These are phyloP conservation scores for Itoplectis maculator DNA, from an alignment of 2,888 invertebrate genomes.

Conservation along the genomic window DNA sequence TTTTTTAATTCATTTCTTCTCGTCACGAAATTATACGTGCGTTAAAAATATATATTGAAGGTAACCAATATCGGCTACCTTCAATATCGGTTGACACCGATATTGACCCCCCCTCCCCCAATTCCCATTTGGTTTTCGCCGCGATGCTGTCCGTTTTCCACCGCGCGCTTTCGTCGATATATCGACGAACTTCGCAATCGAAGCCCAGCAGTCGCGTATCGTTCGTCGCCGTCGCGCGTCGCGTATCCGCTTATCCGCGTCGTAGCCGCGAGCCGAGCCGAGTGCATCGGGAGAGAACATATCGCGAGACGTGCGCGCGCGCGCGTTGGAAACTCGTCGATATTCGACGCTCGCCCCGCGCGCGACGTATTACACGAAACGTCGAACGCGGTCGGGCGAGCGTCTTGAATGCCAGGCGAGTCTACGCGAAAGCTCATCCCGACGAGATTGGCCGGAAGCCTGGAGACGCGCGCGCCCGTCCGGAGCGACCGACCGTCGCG, in stretches of 20 bases:
- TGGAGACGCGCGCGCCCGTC: not conserved
- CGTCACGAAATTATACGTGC: no score
- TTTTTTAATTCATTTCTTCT: no score
- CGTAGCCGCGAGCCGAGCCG: conserved; percentile 17
- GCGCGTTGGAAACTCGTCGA: conserved; percentile 45
- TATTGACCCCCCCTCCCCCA: no score
- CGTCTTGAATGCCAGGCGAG: conserved; percentile 63
- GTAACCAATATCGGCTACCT: no score
- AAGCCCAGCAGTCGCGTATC: conserved; percentile 12
- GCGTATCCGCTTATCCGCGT: not conserved
- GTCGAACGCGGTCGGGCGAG: conserved; percentile 42
- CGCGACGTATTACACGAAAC: no score
- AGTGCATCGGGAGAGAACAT: conserved; percentile 52
- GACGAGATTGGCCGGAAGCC: conserved; percentile 46
- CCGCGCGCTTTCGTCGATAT: not conserved
- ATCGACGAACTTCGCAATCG: not conserved
- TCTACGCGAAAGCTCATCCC: conserved; percentile 57
- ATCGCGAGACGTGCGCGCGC: conserved; percentile 28
- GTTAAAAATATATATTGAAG: no score
- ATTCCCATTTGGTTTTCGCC: no score
- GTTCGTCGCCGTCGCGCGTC: not conserved
- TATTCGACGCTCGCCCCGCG: conserved; percentile 64
- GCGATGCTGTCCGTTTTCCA: no score
- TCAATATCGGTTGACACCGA: no score
- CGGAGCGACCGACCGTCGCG: not conserved